Base-by-base conservation (phyloP, 2,888 invertebrate genomes). In the Venustoraphidia nigricollis region DNA sequence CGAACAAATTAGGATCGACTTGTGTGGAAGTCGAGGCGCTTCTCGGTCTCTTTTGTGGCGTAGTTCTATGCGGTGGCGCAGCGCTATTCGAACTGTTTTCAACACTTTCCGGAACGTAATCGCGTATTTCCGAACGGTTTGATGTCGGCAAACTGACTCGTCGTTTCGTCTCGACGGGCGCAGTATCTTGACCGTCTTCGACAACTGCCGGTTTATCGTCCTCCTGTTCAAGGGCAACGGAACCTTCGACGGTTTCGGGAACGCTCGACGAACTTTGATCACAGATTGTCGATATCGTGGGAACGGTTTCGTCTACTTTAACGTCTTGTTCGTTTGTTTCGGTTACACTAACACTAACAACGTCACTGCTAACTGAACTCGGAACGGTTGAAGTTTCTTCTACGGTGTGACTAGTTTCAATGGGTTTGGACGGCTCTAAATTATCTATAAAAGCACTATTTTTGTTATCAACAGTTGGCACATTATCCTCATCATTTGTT, bases 1-100 rank as follows among this genome's bases (percentile, higher is more conserved):
- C 86, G 60, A 88, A 88, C 69, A 86, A 83, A 71, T 83, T 83
- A 43, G 83, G 81, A 66, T 89, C 88, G 57, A 87, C 85, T 75
- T 88, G 88, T 9, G 85, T 85, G 55, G 83, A 83, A 42, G 84
- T 83, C 37, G 84, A 83, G 54, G 86, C 79, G 68, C 83, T 86
- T 60, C 83, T 76, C 48, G 86, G 84, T 66, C 84, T 71, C 65
- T 81, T 80, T 51, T 76, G 75, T 36, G 82, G 83, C 36, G 83
- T 81, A 37, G 68, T 60, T 41, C 56, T 56, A 47, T 57, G 57
- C n/a, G 42, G 47, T 10, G 46, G 67, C 62, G 51, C 67, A 69
- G 58, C 69, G 65, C 48, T 70, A 46, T 61, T 61, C 42, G 54
- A 50, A 49, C 55, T 54, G 54, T 55, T 52, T 59, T 64, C 62